Conservation (phyloP, 1,140 invertebrate species). For the Drosophila nannoptera region DNA sequence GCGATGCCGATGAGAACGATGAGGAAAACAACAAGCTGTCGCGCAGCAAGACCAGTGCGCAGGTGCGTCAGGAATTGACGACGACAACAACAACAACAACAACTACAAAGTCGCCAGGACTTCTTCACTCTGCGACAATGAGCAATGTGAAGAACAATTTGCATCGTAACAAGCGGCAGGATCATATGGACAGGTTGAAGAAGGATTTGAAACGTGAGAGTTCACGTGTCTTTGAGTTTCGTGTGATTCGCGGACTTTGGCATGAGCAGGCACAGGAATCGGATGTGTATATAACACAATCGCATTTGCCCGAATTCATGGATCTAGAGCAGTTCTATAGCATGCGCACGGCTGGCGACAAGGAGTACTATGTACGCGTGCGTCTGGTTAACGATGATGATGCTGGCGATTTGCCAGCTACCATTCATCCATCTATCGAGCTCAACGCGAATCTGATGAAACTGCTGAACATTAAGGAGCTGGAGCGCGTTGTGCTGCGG, state of each 20-base stretch:
- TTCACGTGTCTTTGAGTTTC: slow-evolving; percentile 66
- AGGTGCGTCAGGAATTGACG: slow-evolving; percentile 44
- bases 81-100: slow-evolving; percentile 7
- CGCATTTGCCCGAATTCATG: slow-evolving; percentile 71
- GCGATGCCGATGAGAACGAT: slow-evolving; percentile 22
- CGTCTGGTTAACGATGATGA: slow-evolving; percentile 47
- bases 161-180: slow-evolving; percentile 63
- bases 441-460: slow-evolving; percentile 76
- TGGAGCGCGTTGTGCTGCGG: slow-evolving; percentile 64
- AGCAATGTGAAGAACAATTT: slow-evolving; percentile 56
- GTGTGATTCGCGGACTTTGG: slow-evolving; percentile 69
- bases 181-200: slow-evolving; percentile 71
- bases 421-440: slow-evolving; percentile 72
- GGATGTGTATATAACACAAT: slow-evolving; percentile 67
- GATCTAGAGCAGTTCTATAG: slow-evolving; percentile 69
- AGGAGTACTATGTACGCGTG: slow-evolving; percentile 76
- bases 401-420: slow-evolving; percentile 47
- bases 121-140: slow-evolving; percentile 62
- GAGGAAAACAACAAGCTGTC: slow-evolving; percentile 41
- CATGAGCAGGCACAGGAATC: slow-evolving; percentile 70
- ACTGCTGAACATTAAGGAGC: slow-evolving; percentile 67
- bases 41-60: slow-evolving; percentile 66
- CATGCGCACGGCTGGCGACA: slow-evolving; percentile 61
- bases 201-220: slow-evolving; percentile 68
- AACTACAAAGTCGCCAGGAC: background rate